Percentiles rank a stretch among this genome's conserved stretches.
These are phyloP conservation scores for Casuarius casuarius DNA, from an alignment of 2,113 vertebrate genomes.

Conservation along the genomic window DNA sequence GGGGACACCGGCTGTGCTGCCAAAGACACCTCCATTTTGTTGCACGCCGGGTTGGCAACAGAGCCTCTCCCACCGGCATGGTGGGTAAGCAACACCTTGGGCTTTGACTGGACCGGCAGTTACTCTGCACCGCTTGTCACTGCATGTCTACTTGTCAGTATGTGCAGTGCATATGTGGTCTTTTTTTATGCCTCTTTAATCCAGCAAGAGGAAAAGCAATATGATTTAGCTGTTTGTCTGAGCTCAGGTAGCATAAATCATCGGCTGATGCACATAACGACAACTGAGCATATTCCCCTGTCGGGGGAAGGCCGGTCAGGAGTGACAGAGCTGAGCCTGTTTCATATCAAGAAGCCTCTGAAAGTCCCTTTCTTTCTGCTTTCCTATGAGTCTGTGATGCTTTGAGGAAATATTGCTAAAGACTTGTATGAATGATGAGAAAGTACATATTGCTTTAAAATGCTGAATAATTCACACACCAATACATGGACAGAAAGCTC, in stretches of 20 bases:
- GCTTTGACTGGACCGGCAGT: not conserved
- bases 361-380: not conserved
- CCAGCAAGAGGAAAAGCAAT: not conserved
- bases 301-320: not conserved
- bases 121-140: not conserved
- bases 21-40: fast-evolving
- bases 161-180: not conserved
- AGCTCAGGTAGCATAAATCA: not conserved
- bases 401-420: not conserved
- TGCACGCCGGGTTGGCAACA: not conserved
- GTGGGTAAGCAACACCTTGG: fast-evolving
- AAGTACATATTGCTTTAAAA: not conserved
- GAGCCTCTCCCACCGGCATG: fast-evolving
- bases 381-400: not conserved
- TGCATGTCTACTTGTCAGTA: not conserved
- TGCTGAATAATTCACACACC: not conserved
- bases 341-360: not conserved
- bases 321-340: not conserved
- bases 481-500: not conserved
- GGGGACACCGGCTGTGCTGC: not conserved
- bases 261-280: not conserved
- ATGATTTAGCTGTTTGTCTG: not conserved
- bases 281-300: not conserved
- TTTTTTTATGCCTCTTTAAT: not conserved
- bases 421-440: not conserved